Evolutionary conservation across 2,113 vertebrate genomes (phyloP), one percentile per base, ranked within the genome.

Genomic region (Ailurus styani): DNA sequence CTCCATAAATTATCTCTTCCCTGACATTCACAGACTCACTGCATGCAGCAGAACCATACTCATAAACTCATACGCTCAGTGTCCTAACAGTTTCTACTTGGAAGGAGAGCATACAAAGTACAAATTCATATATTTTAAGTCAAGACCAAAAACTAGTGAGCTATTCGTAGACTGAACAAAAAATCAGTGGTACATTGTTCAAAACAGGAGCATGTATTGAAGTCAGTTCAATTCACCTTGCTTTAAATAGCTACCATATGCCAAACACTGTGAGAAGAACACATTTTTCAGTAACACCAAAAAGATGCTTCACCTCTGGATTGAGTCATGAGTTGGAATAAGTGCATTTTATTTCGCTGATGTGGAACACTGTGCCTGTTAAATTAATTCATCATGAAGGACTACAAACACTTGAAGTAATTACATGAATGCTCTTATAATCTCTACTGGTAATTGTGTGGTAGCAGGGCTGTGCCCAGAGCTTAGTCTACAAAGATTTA

Each of bases 301-400:
- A 68, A 64, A 25, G 17, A 73, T 14, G 17, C 25, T 60, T 93
- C 60, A 79, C 34, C 29, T 50, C 27, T 90, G 3, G 0, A 72
- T 40, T 68, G 91, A 85, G 47, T 25, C 7, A 20, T 20, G 8
- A 52, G 3, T 73, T 81, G 77, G 25, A 77, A 95, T 77, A 90
- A 77, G 83, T 66, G 34, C 18, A 73, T 87, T 97, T 87, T 91
- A 91, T 77, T 87, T 89, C 55, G 66, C 12, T 68, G 87, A 6
- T 87, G 50, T 60, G 8, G 31, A 90, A 68, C 15, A 34, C 7
- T 81, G 55, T n/a, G 45, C 45, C 31, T 52, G 5, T 45, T 79
- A 57, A 91, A 96, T 91, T 75, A 90, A 90, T 82, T 91, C 88
- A 95, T 82, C 77, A 86, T 54, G 25, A 94, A 90, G n/a, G 68